phyloP scores from a whole-genome alignment of 2,888 invertebrate genomes.

The Campoplex capitator region DNA sequence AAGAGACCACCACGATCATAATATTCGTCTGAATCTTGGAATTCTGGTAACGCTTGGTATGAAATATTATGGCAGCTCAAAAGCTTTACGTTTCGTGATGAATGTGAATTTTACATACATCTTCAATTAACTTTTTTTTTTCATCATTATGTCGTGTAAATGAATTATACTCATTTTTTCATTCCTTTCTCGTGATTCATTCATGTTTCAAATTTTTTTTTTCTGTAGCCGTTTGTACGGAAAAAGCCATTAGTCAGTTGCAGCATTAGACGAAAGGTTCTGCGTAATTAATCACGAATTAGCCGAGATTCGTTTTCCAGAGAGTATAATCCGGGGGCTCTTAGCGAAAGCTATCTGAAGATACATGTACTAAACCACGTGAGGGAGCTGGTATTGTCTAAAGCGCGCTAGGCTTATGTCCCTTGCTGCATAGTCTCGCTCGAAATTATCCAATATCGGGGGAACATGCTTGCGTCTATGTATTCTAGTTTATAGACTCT shows the following conservation, averaged over 20 bases:
- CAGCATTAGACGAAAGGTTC: constrained; percentile 39
- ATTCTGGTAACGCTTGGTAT: background rate
- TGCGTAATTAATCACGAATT: constrained; percentile 63
- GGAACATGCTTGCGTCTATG: constrained; percentile 35
- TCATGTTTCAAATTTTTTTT: background rate
- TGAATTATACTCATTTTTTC: background rate
- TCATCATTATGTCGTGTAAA: background rate
- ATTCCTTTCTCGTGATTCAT: no score
- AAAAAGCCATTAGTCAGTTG: constrained; percentile 9
- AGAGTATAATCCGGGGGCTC: constrained; percentile 51
- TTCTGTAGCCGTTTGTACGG: background rate
- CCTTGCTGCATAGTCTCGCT: constrained; percentile 17
- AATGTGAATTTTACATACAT: background rate
- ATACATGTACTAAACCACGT: constrained; percentile 35
- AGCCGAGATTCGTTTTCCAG: constrained; percentile 51
- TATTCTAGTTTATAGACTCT: constrained; percentile 2
- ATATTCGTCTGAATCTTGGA: background rate
- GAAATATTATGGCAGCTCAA: background rate
- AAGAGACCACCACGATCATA: background rate
- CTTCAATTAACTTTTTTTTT: background rate
- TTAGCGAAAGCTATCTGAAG: constrained; percentile 45
- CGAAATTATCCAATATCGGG: constrained; percentile 54
- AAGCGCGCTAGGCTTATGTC: constrained; percentile 27
- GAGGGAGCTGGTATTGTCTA: constrained; percentile 14
- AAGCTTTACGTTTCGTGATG: background rate